A percentile compares a stretch with the other conserved stretches of the same genome.
phyloP scores from a whole-genome alignment of 92 coral and sea anemone genomes.

The Hydrozoanthus gracilis region DNA sequence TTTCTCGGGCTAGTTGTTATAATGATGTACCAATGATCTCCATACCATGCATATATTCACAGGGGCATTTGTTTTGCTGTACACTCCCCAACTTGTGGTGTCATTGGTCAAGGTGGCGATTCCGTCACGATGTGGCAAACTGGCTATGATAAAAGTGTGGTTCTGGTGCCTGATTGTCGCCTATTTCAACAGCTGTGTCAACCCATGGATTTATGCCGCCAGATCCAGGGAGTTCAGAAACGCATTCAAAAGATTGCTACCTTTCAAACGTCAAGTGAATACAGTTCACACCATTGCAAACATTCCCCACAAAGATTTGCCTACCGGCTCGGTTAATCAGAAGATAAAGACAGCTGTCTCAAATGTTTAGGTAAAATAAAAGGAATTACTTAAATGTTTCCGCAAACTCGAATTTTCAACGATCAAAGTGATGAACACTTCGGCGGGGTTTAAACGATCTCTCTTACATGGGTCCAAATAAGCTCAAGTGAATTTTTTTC shows the following conservation, averaged over 20 bases:
- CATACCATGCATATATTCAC: background rate
- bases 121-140: conserved; percentile 22
- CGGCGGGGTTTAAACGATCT: no score
- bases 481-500: no score
- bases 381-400: no score
- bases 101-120: conserved; percentile 6
- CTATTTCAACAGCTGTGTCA: conserved; percentile 37
- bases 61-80: conserved; percentile 27
- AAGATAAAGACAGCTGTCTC: no score
- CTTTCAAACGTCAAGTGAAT: background rate
- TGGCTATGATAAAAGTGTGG: conserved; percentile 38
- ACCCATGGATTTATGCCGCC: conserved; percentile 40
- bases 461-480: no score
- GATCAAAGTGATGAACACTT: no score
- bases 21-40: background rate
- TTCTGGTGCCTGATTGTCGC: conserved; percentile 36
- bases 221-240: conserved; percentile 22
- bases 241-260: conserved; percentile 7
- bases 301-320: background rate
- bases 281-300: background rate
- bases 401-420: no score
- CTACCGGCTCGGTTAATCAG: no score
- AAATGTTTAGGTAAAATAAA: no score
- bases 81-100: conserved; percentile 18
- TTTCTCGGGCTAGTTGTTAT: no score